These are phyloP conservation scores for Paracanthobrama guichenoti DNA, from an alignment of 2,113 vertebrate species.

Conservation along the genomic window DNA sequence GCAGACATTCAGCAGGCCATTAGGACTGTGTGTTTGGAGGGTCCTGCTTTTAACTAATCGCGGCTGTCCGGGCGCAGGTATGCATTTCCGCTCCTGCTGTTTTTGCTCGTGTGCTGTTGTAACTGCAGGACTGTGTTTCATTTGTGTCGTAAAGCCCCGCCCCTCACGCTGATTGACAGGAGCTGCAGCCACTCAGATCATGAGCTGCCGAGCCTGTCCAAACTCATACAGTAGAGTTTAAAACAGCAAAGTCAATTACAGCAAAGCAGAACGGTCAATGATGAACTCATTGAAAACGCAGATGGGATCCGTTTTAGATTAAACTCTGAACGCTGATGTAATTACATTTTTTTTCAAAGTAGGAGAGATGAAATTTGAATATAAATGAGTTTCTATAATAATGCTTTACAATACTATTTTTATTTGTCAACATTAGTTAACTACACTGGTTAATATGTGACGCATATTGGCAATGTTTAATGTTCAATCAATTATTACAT, in stretches of 20 bases:
- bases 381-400: background rate
- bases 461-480: too few species aligned
- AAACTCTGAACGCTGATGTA: background rate
- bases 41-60: constrained; percentile 38
- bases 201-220: background rate
- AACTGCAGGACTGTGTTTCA: background rate
- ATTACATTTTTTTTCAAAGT: background rate
- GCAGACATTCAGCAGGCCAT: constrained; percentile 50
- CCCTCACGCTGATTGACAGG: background rate
- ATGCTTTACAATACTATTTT: too few species aligned
- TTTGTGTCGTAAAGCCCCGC: background rate
- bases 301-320: background rate
- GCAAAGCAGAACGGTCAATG: background rate
- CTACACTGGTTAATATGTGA: too few species aligned
- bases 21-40: background rate
- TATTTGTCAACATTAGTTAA: too few species aligned
- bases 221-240: background rate
- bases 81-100: background rate
- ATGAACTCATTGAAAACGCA: background rate
- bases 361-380: background rate
- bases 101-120: background rate
- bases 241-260: constrained; percentile 7
- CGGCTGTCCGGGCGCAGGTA: background rate
- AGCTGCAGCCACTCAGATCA: background rate
- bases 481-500: too few species aligned